A percentile compares a stretch with the other conserved stretches of the same genome.
Conservation (phyloP, 2,113 vertebrate species). For the Scytalopus superciliaris region DNA sequence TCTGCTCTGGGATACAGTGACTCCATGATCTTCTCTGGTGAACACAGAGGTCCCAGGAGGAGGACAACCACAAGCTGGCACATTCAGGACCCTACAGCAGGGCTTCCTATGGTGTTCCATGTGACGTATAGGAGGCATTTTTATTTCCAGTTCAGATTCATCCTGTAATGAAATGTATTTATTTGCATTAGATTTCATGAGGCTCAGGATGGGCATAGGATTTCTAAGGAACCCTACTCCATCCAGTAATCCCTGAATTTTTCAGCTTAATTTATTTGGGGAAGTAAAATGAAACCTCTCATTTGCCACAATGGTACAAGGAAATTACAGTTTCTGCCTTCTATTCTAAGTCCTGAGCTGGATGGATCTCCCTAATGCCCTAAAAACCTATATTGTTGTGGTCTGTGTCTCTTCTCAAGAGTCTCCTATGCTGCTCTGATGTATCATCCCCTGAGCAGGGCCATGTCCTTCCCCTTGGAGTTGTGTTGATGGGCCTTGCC, state of each 20-base stretch:
- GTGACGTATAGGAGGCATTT: rapidly evolving
- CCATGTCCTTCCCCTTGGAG: background rate
- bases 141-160: background rate
- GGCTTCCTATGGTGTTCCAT: background rate
- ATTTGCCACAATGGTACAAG: background rate
- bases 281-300: background rate
- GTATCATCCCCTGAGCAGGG: background rate
- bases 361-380: background rate
- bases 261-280: background rate
- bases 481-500: background rate
- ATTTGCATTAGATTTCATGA: background rate
- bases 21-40: background rate
- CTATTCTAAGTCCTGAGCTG: background rate
- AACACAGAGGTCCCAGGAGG: background rate
- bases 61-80: background rate
- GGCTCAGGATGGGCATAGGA: background rate
- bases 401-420: background rate
- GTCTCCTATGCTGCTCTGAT: background rate
- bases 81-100: background rate
- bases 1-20: background rate
- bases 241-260: background rate
- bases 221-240: background rate
- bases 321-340: background rate
- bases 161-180: background rate
- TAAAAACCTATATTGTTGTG: background rate